These are phyloP conservation scores for Drosophila takahashii DNA, from an alignment of 1,140 invertebrate species.

Conservation along the genomic window DNA sequence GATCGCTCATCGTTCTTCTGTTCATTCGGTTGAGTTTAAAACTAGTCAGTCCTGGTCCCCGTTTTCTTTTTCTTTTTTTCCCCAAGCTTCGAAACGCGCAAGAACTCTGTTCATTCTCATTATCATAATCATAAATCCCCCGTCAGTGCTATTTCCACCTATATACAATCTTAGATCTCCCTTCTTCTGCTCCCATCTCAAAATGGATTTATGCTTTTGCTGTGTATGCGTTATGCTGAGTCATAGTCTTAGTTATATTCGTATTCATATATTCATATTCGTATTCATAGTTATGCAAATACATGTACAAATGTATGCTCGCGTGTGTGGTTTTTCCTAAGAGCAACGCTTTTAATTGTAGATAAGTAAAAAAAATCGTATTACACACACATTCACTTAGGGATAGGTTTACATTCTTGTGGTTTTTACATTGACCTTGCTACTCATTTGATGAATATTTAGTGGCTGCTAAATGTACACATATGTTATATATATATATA, in stretches of 20 bases:
- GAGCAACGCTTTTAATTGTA: conserved; percentile 28
- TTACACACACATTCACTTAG: conserved; percentile 48
- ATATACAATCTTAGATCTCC: conserved; percentile 21
- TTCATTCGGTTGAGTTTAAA: conserved; percentile 22
- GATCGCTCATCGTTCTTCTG: background rate
- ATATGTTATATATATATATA: conserved; percentile 26
- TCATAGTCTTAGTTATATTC: conserved; percentile 56
- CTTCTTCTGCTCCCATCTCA: background rate
- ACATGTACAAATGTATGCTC: conserved; percentile 34
- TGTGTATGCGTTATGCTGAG: conserved; percentile 40
- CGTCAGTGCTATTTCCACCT: conserved; percentile 8
- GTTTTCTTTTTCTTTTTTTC: background rate
- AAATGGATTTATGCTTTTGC: conserved; percentile 41
- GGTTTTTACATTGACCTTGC: conserved; percentile 54
- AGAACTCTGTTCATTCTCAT: background rate
- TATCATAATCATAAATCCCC: background rate
- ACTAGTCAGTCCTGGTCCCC: conserved; percentile 50
- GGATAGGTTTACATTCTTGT: conserved; percentile 52
- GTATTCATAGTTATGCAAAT: conserved; percentile 40
- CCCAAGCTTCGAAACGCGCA: conserved; percentile 3
- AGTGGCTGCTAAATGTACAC: conserved; percentile 40
- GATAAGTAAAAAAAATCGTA: conserved; percentile 58
- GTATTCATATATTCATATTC: conserved; percentile 14
- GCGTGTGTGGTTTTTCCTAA: conserved; percentile 11
- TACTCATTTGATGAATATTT: conserved; percentile 71